Base-by-base conservation (phyloP, 2,888 invertebrate species). In the Sarcophaga subvicina region DNA sequence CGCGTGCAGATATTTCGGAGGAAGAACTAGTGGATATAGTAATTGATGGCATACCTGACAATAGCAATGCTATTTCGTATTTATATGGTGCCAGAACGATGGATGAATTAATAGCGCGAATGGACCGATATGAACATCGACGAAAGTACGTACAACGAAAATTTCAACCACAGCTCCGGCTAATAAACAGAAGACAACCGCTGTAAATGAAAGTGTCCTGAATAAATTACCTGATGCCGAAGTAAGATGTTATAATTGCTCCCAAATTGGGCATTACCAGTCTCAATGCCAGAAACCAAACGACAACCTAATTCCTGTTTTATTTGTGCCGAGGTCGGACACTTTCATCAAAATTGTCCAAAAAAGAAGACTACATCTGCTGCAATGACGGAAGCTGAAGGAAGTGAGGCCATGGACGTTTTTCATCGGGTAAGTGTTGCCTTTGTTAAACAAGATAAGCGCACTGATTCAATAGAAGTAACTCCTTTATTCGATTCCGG, bases 251-350 rank as follows among this genome's bases (percentile, higher is more conserved):
- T 78, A 71, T 17, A 83, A 83, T 20, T 78, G 72, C 5, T 60
- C 60, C 4, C 20, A 77, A 37, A 71, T 64, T 45, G 77, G 82
- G 1, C 82, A 83, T 20, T 83, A 79, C 20, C 77, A 78, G 73
- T 20, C 45, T 20, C 12, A 67, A n/a, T 67, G 67, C 45, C 69
- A 22, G 14, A 73, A 69, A 47, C 79, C 47, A 54, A 62, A 37
- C 78, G 79, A 2, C 73, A 64, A 73, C 67, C 45, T 12, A 76
- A 76, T 27, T 79, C 75, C 1, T 83, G 75, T 17, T 83, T 83
- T 63, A 72, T 70, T 4, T 83, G 83, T 62, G 66, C 54, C 2
- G 37, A 73, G 22, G 63, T 79, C 3, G 83, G 75, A 25, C 78
- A 79, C 10, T 62, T 64, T 25, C 76, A 70, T 20, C 77, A 71